Percentiles rank a stretch among this genome's conserved stretches.
These are phyloP conservation scores for Eueides isabella DNA, from an alignment of 1,140 invertebrate genomes.

Conservation along the genomic window DNA sequence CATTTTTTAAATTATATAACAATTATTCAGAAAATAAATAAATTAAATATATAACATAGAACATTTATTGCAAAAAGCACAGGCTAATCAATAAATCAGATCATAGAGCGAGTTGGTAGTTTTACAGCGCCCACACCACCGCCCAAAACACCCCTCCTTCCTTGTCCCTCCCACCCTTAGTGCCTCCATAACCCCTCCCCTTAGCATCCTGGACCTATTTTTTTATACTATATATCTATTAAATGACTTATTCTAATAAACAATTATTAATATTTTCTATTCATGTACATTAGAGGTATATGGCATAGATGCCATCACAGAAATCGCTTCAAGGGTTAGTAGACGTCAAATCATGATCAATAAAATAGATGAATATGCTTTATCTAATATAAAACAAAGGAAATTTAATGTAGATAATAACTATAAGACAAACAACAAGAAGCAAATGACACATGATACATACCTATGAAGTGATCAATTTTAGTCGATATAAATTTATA, in stretches of 20 bases:
- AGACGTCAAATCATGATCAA: neutral
- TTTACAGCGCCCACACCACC: neutral
- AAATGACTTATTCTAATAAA: neutral
- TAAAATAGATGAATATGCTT: neutral
- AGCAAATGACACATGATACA: neutral
- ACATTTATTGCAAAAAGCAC: neutral
- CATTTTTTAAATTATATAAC: too few relatives aligned
- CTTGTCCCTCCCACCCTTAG: neutral
- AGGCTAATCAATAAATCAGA: neutral
- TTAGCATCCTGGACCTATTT: neutral
- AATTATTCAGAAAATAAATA: too few relatives aligned
- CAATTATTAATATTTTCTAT: too few relatives aligned
- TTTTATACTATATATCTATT: neutral
- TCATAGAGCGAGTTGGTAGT: neutral
- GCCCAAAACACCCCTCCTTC: neutral
- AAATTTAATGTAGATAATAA: neutral
- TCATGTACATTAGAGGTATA: too few relatives aligned
- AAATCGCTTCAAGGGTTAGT: too few relatives aligned
- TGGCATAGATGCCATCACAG: too few relatives aligned
- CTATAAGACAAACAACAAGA: neutral
- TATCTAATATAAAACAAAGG: neutral
- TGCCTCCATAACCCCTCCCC: neutral
- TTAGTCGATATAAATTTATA: conserved; percentile 21
- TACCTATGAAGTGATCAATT: neutral
- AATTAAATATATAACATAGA: neutral